A percentile compares a stretch with the other conserved stretches of the same genome.
These are phyloP conservation scores for Toxotes jaculatrix DNA, from an alignment of 2,113 vertebrate genomes.

Conservation along the genomic window DNA sequence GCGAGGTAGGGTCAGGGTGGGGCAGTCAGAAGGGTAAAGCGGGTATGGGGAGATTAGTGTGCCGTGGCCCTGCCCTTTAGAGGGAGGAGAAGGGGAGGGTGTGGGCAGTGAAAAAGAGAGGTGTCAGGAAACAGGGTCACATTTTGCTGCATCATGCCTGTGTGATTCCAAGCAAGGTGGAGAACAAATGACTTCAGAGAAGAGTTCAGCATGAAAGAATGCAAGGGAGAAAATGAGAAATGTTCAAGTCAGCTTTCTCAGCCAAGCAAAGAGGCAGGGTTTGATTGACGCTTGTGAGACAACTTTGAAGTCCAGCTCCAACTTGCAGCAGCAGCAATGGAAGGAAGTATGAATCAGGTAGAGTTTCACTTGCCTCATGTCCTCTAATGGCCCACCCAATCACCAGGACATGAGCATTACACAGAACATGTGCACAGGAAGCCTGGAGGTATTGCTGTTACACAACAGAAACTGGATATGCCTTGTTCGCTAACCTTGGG, in stretches of 20 bases:
- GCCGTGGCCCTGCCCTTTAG: conserved; percentile 62
- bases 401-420: conserved; percentile 72
- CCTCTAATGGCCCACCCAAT: conserved; percentile 77
- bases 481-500: conserved; percentile 80
- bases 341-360: conserved; percentile 70
- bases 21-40: conserved; percentile 59
- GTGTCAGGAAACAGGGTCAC: conserved; percentile 60
- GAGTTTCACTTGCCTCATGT: conserved; percentile 77
- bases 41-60: conserved; percentile 70
- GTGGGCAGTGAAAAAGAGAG: conserved; percentile 46
- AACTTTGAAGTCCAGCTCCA: conserved; percentile 64
- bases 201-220: conserved; percentile 28
- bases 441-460: conserved; percentile 79
- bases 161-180: conserved; percentile 26
- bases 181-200: conserved; percentile 24
- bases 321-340: conserved; percentile 49
- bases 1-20: conserved; percentile 73
- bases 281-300: conserved; percentile 21
- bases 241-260: conserved; percentile 1
- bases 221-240: conserved; percentile 23
- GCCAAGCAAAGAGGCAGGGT: conserved; percentile 38
- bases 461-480: conserved; percentile 83
- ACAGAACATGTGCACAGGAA: conserved; percentile 81
- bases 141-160: conserved; percentile 68
- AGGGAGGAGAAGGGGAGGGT: conserved; percentile 27